Evolutionary conservation across 2,113 vertebrate species (phyloP).

Genomic region (Laterallus jamaicensis): DNA sequence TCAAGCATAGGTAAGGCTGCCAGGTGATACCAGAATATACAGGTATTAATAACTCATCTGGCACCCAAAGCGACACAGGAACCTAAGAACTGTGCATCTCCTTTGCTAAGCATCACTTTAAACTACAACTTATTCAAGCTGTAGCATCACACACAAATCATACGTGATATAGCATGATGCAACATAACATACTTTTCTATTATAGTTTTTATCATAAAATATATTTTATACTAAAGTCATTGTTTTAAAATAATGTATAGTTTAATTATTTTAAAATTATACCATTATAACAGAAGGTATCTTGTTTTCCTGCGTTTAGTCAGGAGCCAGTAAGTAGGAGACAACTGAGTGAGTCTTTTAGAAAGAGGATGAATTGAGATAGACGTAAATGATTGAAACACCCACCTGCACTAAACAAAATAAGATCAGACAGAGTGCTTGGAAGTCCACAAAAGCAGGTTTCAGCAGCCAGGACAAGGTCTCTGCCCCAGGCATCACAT

Average conservation of each 20-base stretch:
- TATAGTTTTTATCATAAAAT: not conserved
- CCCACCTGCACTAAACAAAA: not conserved
- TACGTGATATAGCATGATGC: not conserved
- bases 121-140: not conserved
- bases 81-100: not conserved
- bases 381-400: not conserved
- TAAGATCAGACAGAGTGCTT: not conserved
- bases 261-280: not conserved
- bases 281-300: not conserved
- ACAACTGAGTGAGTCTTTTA: not conserved
- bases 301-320: not conserved
- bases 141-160: not conserved
- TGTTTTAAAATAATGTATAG: not conserved
- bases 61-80: not conserved
- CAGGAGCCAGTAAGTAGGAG: not conserved
- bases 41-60: accelerated
- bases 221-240: not conserved
- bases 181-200: not conserved
- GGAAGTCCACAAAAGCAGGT: not conserved
- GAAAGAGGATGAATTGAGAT: not conserved
- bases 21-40: not conserved
- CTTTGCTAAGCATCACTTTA: not conserved
- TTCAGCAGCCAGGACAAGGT: not conserved
- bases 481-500: not conserved
- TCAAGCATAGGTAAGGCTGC: not conserved